phyloP scores from a whole-genome alignment of 2,797 vertebrate species.

The Phoxinus dragarum region DNA sequence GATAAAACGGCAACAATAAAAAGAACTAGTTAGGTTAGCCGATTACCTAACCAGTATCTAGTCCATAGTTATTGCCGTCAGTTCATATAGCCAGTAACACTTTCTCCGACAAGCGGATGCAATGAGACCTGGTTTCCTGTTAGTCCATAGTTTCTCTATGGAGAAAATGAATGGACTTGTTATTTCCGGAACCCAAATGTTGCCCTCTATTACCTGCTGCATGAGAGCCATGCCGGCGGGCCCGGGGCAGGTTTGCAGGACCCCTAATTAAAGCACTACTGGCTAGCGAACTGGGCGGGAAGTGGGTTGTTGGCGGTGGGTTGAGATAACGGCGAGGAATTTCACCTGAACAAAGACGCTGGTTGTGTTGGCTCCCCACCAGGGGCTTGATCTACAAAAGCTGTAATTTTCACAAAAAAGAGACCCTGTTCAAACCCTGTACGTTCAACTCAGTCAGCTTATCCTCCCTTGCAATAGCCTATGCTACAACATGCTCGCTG shows the following conservation, averaged over 20 bases:
- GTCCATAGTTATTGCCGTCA: background rate
- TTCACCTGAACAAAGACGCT: constrained; percentile 64
- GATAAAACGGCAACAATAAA: background rate
- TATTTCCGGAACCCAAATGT: background rate
- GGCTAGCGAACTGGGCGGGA: constrained; percentile 22
- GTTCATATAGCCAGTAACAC: background rate
- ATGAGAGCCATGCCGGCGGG: background rate
- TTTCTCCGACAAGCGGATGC: background rate
- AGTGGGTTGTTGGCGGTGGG: constrained; percentile 18
- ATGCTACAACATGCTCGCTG: background rate
- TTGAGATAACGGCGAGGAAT: constrained; percentile 54
- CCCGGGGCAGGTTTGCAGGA: constrained; percentile 31
- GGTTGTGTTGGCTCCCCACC: constrained; percentile 58
- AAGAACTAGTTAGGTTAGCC: background rate
- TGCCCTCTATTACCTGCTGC: background rate
- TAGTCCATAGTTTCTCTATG: background rate
- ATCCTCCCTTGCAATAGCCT: constrained; percentile 10
- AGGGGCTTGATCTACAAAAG: constrained; percentile 54
- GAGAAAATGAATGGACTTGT: background rate
- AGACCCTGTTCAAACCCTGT: constrained; percentile 47
- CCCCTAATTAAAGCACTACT: constrained; percentile 57
- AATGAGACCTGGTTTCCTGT: background rate
- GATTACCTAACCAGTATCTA: background rate
- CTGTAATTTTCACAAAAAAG: constrained; percentile 58
- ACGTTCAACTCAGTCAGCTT: constrained; percentile 19